phyloP scores from a whole-genome alignment of 2,888 invertebrate species.

The Eurois occulta region DNA sequence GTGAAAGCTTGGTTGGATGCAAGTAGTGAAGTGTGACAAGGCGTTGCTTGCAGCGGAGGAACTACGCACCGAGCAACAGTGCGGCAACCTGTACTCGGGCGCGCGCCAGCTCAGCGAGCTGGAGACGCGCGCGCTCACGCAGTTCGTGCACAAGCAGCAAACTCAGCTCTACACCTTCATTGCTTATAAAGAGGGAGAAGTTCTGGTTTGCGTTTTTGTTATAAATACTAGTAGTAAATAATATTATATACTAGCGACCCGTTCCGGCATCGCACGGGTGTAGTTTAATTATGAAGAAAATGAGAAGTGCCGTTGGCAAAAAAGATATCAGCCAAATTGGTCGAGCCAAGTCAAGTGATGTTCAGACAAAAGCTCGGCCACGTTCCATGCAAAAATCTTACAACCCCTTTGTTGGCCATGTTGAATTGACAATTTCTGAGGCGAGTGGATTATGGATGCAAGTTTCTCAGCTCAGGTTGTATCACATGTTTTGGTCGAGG shows the following conservation, averaged over 20 bases:
- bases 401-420: no score
- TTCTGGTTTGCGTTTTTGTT: constrained; percentile 75
- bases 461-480: no score
- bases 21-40: constrained; percentile 22
- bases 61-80: constrained; percentile 82
- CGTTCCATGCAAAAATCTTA: no score
- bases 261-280: not conserved
- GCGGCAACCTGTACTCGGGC: constrained; percentile 83
- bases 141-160: constrained; percentile 76
- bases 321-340: not conserved
- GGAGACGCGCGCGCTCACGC: constrained; percentile 83
- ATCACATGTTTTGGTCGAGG: not conserved
- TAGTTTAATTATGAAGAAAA: not conserved
- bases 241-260: not conserved
- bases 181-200: constrained; percentile 86
- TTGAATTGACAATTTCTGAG: no score
- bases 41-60: constrained; percentile 80
- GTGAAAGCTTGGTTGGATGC: not conserved
- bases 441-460: no score
- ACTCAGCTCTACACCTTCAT: constrained; percentile 79
- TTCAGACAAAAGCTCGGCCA: not conserved
- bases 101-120: constrained; percentile 84
- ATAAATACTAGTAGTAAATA: not conserved
- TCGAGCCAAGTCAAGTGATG: not conserved
- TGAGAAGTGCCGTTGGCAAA: not conserved